These are phyloP conservation scores for Pangasius larnaudii DNA, from an alignment of 2,797 vertebrate genomes.

Conservation along the genomic window DNA sequence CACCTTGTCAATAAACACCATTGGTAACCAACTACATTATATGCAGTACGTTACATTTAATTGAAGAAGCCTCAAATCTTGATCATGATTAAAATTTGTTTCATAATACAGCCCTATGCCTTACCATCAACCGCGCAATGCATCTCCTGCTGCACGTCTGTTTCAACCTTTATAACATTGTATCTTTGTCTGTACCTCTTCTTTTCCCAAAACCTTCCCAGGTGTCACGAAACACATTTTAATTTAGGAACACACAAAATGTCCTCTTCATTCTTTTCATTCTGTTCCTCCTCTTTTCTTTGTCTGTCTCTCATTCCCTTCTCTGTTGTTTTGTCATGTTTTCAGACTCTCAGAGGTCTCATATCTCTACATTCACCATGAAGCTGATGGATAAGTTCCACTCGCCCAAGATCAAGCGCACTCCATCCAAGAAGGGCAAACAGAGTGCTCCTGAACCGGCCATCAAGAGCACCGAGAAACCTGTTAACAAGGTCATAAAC, in stretches of 20 bases:
- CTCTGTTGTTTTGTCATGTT: conserved; percentile 13
- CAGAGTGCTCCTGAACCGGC: conserved; percentile 87
- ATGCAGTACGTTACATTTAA: not conserved
- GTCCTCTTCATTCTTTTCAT: not conserved
- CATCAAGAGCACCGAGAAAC: conserved; percentile 87
- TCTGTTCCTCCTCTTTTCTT: conserved; percentile 39
- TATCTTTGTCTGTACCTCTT: not conserved
- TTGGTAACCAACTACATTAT: not conserved
- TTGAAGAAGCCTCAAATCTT: not conserved
- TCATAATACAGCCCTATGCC: no score
- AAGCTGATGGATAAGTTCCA: conserved; percentile 99
- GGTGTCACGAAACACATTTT: not conserved
- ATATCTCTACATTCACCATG: conserved; percentile 98
- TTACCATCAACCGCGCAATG: not conserved
- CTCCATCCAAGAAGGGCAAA: conserved; percentile 95
- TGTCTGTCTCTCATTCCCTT: not conserved
- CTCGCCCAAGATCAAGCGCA: conserved; percentile 97
- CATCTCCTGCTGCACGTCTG: no score
- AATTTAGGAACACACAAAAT: not conserved
- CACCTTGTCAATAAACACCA: not conserved
- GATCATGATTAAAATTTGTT: no score
- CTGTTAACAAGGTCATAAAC: conserved; percentile 85
- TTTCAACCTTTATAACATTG: not conserved
- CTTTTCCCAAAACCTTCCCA: not conserved
- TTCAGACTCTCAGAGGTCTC: conserved; percentile 94